phyloP scores from a whole-genome alignment of 2,797 vertebrate species.

The Echeneis naucrates region DNA sequence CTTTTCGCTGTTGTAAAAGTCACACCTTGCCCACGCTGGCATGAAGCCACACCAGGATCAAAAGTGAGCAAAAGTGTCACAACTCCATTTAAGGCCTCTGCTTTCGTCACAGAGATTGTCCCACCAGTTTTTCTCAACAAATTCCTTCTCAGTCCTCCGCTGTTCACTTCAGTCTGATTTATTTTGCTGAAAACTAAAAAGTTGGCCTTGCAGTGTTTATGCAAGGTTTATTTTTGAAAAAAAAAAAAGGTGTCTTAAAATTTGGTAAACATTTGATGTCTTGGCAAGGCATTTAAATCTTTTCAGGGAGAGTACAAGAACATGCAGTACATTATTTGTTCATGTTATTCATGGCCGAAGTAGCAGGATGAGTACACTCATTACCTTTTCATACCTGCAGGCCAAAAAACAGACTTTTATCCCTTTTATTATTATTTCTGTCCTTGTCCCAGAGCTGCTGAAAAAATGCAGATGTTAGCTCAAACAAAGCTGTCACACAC shows the following conservation, averaged over 20 bases:
- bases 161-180: not conserved
- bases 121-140: not conserved
- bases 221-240: too few relatives aligned
- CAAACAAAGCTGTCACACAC: constrained; percentile 41
- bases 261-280: too few relatives aligned
- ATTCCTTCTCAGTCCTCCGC: constrained; percentile 3
- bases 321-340: too few relatives aligned
- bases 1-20: constrained; percentile 18
- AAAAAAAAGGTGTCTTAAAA: too few relatives aligned
- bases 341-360: not conserved
- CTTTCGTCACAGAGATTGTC: not conserved
- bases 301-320: not conserved
- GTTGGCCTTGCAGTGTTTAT: not conserved
- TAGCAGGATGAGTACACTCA: not conserved
- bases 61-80: constrained; percentile 43
- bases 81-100: not conserved
- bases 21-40: constrained; percentile 15
- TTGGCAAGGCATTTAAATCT: not conserved
- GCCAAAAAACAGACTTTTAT: constrained; percentile 44
- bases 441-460: constrained; percentile 2
- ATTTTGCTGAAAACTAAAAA: not conserved
- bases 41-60: constrained; percentile 40
- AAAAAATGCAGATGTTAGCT: constrained; percentile 22
- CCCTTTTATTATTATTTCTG: constrained; percentile 17
- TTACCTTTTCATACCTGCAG: constrained; percentile 44